A percentile compares a stretch with the other conserved stretches of the same genome.
These are phyloP conservation scores for Sebastes glaucus DNA, from an alignment of 2,797 vertebrate genomes.

Conservation along the genomic window DNA sequence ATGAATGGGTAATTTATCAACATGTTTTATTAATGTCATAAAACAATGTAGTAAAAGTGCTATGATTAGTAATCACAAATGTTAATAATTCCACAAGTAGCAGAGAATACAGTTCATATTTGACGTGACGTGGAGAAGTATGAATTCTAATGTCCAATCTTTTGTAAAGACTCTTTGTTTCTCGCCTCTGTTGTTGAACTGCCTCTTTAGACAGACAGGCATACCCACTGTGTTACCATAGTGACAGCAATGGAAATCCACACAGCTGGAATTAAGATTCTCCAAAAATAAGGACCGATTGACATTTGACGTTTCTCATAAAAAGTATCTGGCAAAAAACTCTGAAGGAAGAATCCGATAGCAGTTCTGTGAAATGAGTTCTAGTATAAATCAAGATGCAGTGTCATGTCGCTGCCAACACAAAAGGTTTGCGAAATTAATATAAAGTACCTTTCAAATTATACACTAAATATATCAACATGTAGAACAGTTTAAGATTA, in stretches of 20 bases:
- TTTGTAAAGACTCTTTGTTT: conserved; percentile 61
- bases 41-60: background rate
- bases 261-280: conserved; percentile 43
- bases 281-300: conserved; percentile 7
- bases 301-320: conserved; percentile 10
- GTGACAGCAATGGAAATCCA: conserved; percentile 47
- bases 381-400: background rate
- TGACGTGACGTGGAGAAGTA: background rate
- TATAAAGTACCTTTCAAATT: background rate
- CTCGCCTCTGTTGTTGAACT: conserved; percentile 20
- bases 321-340: conserved; percentile 1
- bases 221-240: conserved; percentile 61
- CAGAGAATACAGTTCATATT: background rate
- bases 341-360: background rate
- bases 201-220: conserved; percentile 38
- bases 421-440: background rate
- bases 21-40: background rate
- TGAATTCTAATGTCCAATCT: conserved; percentile 42
- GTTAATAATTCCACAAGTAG: background rate
- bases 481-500: background rate
- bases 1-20: background rate
- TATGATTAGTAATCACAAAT: background rate
- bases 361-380: background rate
- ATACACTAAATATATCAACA: background rate
- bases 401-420: background rate